Evolutionary conservation across 2,888 invertebrate species (phyloP).

Genomic region (Crocallis elinguaria): DNA sequence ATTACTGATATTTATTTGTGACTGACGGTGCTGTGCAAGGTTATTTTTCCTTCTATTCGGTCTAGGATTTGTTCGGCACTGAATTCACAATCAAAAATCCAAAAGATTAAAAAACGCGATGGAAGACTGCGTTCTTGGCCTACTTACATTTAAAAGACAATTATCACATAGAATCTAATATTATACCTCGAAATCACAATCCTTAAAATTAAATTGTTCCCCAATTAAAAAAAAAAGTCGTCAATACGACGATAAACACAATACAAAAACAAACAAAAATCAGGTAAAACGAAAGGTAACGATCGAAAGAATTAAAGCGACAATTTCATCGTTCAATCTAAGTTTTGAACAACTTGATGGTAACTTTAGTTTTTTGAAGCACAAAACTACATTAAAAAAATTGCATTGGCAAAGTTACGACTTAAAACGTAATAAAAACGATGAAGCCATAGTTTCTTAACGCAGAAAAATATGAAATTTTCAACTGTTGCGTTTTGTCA

Average conservation of each 20-base stretch:
- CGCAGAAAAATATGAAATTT: neutral
- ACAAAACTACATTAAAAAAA: slow-evolving; percentile 47
- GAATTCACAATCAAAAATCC: neutral
- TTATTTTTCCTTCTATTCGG: neutral
- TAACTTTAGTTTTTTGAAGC: slow-evolving; percentile 77
- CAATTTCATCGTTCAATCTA: slow-evolving; percentile 67
- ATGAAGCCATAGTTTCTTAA: slow-evolving; percentile 1
- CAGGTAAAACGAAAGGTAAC: slow-evolving; percentile 82
- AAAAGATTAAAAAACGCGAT: slow-evolving; percentile 66
- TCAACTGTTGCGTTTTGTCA: slow-evolving; percentile 9
- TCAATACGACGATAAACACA: slow-evolving; percentile 66
- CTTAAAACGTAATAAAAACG: slow-evolving; percentile 5
- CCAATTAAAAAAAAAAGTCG: slow-evolving; percentile 67
- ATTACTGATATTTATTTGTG: neutral
- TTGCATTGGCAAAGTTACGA: slow-evolving; percentile 52
- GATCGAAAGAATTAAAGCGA: slow-evolving; percentile 78
- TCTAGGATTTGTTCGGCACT: slow-evolving; percentile 4
- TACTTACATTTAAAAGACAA: slow-evolving; percentile 65
- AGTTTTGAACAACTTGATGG: slow-evolving; percentile 80
- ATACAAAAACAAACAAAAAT: slow-evolving; percentile 68
- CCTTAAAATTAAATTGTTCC: slow-evolving; percentile 81
- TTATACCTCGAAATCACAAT: slow-evolving; percentile 80
- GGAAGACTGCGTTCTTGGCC: slow-evolving; percentile 76
- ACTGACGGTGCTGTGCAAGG: neutral
- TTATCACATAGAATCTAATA: slow-evolving; percentile 79